Percentiles rank a stretch among this genome's conserved stretches.
Conservation (phyloP, 2,113 vertebrate genomes). For the Lepisosteus osseus region DNA sequence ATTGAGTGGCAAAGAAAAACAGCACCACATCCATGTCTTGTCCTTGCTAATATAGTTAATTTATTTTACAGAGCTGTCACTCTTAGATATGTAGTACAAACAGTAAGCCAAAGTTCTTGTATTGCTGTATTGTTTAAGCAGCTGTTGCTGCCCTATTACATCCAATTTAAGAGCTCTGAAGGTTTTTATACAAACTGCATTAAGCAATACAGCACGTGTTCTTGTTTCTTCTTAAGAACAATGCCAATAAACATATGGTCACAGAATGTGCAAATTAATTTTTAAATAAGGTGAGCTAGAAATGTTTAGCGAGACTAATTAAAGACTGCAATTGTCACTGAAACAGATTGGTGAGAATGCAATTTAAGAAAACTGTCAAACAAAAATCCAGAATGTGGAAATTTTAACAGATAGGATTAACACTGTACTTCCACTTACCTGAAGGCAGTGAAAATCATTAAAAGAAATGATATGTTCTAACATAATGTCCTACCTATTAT, state of each 20-base stretch:
- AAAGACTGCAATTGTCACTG: constrained; percentile 13
- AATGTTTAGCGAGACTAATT: constrained; percentile 17
- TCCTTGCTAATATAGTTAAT: too few relatives aligned
- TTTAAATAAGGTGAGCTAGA: constrained; percentile 20
- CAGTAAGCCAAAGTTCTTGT: too few relatives aligned
- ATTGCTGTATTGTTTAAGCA: too few relatives aligned
- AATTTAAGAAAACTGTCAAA: neutral
- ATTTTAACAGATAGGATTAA: constrained; percentile 4
- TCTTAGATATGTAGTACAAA: too few relatives aligned
- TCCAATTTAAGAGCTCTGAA: too few relatives aligned
- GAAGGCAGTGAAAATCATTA: neutral
- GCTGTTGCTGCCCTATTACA: too few relatives aligned
- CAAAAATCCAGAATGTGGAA: neutral
- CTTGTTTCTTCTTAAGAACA: neutral
- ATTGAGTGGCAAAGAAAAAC: too few relatives aligned
- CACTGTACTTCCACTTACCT: neutral
- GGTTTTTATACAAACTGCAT: too few relatives aligned
- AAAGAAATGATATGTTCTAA: neutral
- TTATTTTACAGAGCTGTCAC: too few relatives aligned
- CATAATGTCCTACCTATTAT: neutral
- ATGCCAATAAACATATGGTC: constrained; percentile 17
- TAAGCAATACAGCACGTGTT: too few relatives aligned
- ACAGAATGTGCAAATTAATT: neutral
- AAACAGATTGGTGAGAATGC: constrained; percentile 3
- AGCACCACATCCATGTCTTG: too few relatives aligned